phyloP scores from a whole-genome alignment of 2,113 vertebrate species.

The Menura novaehollandiae region DNA sequence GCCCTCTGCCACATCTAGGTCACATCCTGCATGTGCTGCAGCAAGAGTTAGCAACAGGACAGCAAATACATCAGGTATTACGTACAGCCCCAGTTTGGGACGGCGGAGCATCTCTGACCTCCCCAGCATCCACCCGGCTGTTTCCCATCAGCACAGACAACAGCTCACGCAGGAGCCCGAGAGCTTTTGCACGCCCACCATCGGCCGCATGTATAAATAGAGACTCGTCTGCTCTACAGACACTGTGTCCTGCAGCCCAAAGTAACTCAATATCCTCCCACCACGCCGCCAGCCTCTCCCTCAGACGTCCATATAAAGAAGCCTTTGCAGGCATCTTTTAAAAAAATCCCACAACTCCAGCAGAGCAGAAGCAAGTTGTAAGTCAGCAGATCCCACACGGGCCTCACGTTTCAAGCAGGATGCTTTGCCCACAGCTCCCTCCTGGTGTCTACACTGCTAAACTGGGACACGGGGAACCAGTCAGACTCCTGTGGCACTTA shows the following conservation, averaged over 20 bases:
- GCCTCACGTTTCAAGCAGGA: background rate
- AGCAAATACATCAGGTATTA: background rate
- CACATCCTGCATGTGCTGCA: rapidly evolving
- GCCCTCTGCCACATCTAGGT: background rate
- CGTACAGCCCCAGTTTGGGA: background rate
- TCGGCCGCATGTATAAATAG: background rate
- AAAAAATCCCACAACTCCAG: background rate
- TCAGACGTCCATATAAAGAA: background rate
- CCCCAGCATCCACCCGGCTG: background rate
- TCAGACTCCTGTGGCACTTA: background rate
- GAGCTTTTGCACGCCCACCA: background rate
- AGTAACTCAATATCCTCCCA: constrained; percentile 21
- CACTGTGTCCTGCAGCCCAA: background rate
- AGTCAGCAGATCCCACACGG: background rate
- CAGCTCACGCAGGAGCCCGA: background rate
- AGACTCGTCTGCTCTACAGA: background rate
- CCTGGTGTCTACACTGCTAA: background rate
- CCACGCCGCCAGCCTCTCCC: background rate
- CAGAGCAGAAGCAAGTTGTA: background rate
- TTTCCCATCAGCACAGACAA: background rate
- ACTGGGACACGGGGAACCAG: background rate
- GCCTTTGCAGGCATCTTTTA: background rate
- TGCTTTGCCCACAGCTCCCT: background rate
- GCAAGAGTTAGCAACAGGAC: background rate
- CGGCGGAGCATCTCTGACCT: background rate